Conservation (phyloP, 1,140 invertebrate species). For the Euura saliciscinereae region DNA sequence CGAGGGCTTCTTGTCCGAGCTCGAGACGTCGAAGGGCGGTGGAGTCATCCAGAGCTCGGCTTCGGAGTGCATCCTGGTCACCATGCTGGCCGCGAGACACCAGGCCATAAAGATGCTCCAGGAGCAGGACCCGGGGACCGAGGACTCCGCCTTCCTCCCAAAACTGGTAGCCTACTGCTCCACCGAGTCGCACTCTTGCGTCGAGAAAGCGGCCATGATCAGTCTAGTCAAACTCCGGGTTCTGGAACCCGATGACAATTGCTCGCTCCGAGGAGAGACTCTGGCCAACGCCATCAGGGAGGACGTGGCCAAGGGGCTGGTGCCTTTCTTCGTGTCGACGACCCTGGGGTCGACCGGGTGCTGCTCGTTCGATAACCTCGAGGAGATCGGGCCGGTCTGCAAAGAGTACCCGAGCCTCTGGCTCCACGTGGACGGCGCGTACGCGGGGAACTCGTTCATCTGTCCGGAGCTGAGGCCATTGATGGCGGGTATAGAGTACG, state of each 20-base stretch:
- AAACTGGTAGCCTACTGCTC: conserved; percentile 84
- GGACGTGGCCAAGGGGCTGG: conserved; percentile 78
- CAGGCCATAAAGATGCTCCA: conserved; percentile 77
- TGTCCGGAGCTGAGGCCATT: conserved; percentile 81
- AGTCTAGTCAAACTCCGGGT: conserved; percentile 86
- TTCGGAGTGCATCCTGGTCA: conserved; percentile 87
- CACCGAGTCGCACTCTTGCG: conserved; percentile 88
- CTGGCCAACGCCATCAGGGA: conserved; percentile 75
- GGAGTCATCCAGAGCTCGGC: conserved; percentile 84
- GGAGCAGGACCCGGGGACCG: conserved; percentile 55
- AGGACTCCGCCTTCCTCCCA: conserved; percentile 78
- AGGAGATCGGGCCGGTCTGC: conserved; percentile 82
- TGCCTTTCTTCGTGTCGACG: conserved; percentile 86
- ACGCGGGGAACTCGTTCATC: conserved; percentile 84
- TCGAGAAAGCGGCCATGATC: conserved; percentile 95
- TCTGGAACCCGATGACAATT: conserved; percentile 85
- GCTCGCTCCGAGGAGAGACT: conserved; percentile 75
- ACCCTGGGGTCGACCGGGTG: conserved; percentile 83
- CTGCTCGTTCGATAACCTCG: conserved; percentile 82
- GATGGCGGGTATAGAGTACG: conserved; percentile 81
- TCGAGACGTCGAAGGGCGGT: conserved; percentile 68
- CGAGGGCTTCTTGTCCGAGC: conserved; percentile 60
- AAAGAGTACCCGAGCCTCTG: conserved; percentile 69
- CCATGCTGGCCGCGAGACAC: conserved; percentile 79
- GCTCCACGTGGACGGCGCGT: conserved; percentile 81